Percentiles rank a stretch among this genome's conserved stretches.
These are phyloP conservation scores for Caenorhabditis latens DNA, from an alignment of 1,140 invertebrate species.

Conservation along the genomic window DNA sequence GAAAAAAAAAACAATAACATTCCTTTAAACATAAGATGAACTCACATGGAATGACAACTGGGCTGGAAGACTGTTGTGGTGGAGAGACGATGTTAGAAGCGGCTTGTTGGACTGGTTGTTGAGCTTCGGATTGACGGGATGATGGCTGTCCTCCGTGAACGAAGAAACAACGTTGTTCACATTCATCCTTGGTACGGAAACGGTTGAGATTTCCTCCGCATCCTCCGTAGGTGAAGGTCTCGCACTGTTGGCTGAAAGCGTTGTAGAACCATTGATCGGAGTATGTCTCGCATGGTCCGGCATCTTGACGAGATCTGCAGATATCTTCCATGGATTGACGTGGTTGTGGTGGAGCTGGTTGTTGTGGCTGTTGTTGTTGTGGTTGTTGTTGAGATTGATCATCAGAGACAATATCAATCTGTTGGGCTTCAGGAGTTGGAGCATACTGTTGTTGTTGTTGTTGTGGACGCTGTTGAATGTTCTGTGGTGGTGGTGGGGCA, in stretches of 20 bases:
- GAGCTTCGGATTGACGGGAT: conserved; percentile 25
- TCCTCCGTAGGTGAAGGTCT: conserved; percentile 82
- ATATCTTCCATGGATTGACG: conserved; percentile 59
- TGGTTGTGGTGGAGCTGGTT: conserved; percentile 4
- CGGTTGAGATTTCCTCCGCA: conserved; percentile 90
- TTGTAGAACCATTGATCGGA: conserved; percentile 64
- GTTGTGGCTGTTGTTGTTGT: conserved; percentile 54
- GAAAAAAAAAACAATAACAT: neutral
- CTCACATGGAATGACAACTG: conserved; percentile 57
- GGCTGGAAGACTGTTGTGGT: conserved; percentile 28
- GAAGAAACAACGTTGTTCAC: conserved; percentile 83
- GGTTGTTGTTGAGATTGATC: conserved; percentile 41
- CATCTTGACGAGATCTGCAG: conserved; percentile 66
- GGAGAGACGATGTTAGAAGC: conserved; percentile 25
- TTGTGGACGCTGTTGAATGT: neutral
- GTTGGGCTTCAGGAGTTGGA: conserved; percentile 22
- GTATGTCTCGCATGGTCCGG: conserved; percentile 66
- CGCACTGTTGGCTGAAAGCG: conserved; percentile 63
- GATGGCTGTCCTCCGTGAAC: conserved; percentile 43
- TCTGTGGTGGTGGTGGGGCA: conserved; percentile 39
- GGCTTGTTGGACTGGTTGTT: neutral
- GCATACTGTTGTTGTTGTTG: neutral
- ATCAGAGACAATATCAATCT: conserved; percentile 20
- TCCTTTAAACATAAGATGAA: neutral
- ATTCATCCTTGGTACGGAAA: conserved; percentile 85